Percentiles rank a stretch among this genome's conserved stretches.
Evolutionary conservation across 2,797 vertebrate genomes (phyloP).

Genomic region (Kryptolebias ocellatus): DNA sequence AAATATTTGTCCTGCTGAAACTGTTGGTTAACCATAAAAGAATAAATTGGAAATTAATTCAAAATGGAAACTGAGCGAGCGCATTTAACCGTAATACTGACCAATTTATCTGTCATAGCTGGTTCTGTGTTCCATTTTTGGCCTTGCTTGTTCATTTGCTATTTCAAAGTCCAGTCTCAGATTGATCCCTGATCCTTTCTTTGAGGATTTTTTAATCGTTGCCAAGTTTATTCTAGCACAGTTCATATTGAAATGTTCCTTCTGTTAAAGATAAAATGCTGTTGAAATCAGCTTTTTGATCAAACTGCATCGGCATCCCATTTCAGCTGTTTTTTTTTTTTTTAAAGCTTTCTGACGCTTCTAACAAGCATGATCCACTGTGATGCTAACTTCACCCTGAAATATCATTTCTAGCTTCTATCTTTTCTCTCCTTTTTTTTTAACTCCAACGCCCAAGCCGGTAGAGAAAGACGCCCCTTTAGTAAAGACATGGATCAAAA

Average conservation of each 20-base stretch:
- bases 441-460: constrained; percentile 53
- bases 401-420: constrained; percentile 54
- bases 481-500: constrained; percentile 64
- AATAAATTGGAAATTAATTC: too few species aligned
- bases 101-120: background rate
- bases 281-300: constrained; percentile 15
- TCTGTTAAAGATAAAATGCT: background rate
- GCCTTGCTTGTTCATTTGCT: constrained; percentile 28
- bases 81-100: background rate
- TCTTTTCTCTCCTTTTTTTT: constrained; percentile 56
- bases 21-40: background rate
- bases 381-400: constrained; percentile 43
- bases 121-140: constrained; percentile 4
- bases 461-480: constrained; percentile 43
- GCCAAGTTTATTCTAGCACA: background rate
- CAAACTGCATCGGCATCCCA: constrained; percentile 31
- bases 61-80: constrained; percentile 2
- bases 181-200: constrained; percentile 37
- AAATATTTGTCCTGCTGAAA: background rate
- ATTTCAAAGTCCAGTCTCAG: constrained; percentile 36
- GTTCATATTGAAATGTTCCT: background rate
- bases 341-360: constrained; percentile 5
- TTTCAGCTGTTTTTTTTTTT: constrained; percentile 1
- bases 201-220: background rate
- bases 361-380: constrained; percentile 31